Evolutionary conservation across 2,888 invertebrate species (phyloP).

Genomic region (Himalopsyche tibetana): DNA sequence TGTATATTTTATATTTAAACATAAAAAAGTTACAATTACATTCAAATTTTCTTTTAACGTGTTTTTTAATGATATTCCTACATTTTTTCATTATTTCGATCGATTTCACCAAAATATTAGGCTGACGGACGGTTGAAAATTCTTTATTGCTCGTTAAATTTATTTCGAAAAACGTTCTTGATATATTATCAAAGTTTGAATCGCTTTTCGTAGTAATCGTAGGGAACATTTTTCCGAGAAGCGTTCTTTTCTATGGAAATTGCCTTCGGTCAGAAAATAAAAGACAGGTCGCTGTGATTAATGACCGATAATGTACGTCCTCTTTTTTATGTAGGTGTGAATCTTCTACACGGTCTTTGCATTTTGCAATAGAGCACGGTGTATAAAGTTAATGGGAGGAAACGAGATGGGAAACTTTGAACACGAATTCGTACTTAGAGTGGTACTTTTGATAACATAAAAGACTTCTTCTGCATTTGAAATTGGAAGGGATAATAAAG

Average conservation of each 20-base stretch:
- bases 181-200: background rate
- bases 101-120: no score
- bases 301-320: constrained; percentile 18
- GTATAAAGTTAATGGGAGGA: background rate
- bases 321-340: background rate
- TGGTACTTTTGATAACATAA: constrained; percentile 14
- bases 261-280: constrained; percentile 7
- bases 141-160: constrained; percentile 2
- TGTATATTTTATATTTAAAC: no score
- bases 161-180: background rate
- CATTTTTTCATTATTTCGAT: no score
- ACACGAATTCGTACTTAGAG: constrained; percentile 35
- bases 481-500: constrained; percentile 33
- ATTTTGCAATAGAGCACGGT: background rate
- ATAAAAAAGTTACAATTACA: no score
- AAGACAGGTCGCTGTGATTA: constrained; percentile 24
- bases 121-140: no score
- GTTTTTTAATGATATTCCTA: no score
- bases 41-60: no score
- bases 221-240: background rate
- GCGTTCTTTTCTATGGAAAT: constrained; percentile 9
- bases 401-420: constrained; percentile 16
- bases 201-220: background rate
- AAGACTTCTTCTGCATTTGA: constrained; percentile 1
- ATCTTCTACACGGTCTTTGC: constrained; percentile 11